Evolutionary conservation across 2,888 invertebrate species (phyloP).

Genomic region (Copidosoma aretas): DNA sequence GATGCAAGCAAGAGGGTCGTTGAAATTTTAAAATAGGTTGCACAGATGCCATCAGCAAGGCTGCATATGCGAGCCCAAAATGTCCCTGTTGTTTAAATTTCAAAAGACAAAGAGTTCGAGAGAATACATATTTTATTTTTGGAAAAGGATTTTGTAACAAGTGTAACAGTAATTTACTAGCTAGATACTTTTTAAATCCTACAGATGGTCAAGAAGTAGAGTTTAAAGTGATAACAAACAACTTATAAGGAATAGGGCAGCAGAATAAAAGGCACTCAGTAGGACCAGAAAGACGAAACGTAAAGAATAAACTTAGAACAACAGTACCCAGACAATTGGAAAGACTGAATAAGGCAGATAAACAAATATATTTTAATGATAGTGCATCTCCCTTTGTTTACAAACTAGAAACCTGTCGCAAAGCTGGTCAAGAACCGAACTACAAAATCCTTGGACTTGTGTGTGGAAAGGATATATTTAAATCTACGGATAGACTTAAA

Average conservation of each 20-base stretch:
- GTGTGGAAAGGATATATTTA: background rate
- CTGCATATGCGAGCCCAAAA: background rate
- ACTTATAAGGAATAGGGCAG: conserved; percentile 3
- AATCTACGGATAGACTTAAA: background rate
- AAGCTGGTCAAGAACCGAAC: conserved; percentile 9
- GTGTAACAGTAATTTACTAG: too few relatives aligned
- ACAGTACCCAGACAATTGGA: conserved; percentile 14
- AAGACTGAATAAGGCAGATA: background rate
- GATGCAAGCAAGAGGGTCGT: background rate
- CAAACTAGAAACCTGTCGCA: background rate
- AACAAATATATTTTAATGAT: conserved; percentile 14
- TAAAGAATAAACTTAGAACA: conserved; percentile 2
- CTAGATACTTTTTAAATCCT: too few relatives aligned
- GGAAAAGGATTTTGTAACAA: too few relatives aligned
- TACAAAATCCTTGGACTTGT: conserved; percentile 1
- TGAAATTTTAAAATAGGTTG: conserved; percentile 3
- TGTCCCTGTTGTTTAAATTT: conserved; percentile 9
- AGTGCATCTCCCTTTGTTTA: conserved; percentile 12
- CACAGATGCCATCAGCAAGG: background rate
- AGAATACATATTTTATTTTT: too few relatives aligned
- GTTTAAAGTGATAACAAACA: background rate
- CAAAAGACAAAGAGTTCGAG: conserved; percentile 2
- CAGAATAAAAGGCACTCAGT: background rate
- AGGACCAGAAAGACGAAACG: background rate
- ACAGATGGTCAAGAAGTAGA: too few relatives aligned